Percentiles rank a stretch among this genome's conserved stretches.
These are phyloP conservation scores for Coremacera marginata DNA, from an alignment of 2,888 invertebrate genomes.

Conservation along the genomic window DNA sequence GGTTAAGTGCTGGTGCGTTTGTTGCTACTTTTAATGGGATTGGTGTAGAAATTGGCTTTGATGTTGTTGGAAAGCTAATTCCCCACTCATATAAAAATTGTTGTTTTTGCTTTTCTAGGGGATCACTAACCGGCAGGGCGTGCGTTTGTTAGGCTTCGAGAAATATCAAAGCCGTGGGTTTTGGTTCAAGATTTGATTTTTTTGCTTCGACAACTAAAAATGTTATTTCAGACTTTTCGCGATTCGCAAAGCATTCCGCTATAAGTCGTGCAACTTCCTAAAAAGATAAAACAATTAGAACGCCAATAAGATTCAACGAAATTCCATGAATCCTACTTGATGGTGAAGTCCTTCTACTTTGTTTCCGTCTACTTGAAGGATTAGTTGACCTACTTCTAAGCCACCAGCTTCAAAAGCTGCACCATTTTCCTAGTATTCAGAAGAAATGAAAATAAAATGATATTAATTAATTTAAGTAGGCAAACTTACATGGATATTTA, in stretches of 20 bases:
- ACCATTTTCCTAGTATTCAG: conserved; percentile 83
- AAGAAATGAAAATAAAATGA: conserved; percentile 17
- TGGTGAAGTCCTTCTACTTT: conserved; percentile 85
- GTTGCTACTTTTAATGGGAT: conserved; percentile 64
- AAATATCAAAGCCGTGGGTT: conserved; percentile 91
- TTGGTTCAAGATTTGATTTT: conserved; percentile 91
- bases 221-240: conserved; percentile 88
- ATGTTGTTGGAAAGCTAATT: conserved; percentile 68
- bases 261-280: conserved; percentile 89
- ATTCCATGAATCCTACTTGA: conserved; percentile 69
- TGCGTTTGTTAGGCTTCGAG: conserved; percentile 93
- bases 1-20: conserved; percentile 40
- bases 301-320: background rate
- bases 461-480: background rate
- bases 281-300: conserved; percentile 19
- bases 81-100: conserved; percentile 67
- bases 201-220: conserved; percentile 94
- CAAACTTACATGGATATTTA: conserved; percentile 91
- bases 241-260: conserved; percentile 92
- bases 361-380: conserved; percentile 90
- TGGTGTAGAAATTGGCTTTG: conserved; percentile 67
- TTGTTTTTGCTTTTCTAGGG: conserved; percentile 65
- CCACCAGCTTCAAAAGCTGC: conserved; percentile 94
- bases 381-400: conserved; percentile 93
- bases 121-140: conserved; percentile 84